These are phyloP conservation scores for Hylaeus volcanicus DNA, from an alignment of 1,140 invertebrate genomes.

Conservation along the genomic window DNA sequence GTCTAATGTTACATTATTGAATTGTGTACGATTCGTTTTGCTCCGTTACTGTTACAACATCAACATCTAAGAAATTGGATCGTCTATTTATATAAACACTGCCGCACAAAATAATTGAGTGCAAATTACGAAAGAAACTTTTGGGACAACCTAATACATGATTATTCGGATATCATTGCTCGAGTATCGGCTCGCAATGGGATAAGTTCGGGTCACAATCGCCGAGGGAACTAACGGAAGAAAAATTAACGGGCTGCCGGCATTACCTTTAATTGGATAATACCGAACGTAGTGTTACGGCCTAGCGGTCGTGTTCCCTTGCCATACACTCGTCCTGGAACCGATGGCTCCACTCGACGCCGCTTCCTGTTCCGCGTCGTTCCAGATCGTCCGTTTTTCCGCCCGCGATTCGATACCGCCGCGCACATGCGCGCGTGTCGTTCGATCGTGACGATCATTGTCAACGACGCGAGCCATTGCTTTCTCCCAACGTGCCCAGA, in stretches of 20 bases:
- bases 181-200: too few species aligned
- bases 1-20: too few species aligned
- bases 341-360: conserved; percentile 5
- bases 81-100: too few species aligned
- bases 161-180: too few species aligned
- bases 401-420: conserved; percentile 43
- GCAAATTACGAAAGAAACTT: too few species aligned
- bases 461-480: conserved; percentile 29
- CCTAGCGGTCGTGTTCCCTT: conserved; percentile 28
- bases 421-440: not conserved
- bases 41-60: too few species aligned
- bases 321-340: conserved; percentile 6
- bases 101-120: too few species aligned
- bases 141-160: too few species aligned
- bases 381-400: conserved; percentile 59
- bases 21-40: too few species aligned
- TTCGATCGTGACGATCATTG: conserved; percentile 39
- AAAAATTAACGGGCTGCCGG: conserved; percentile 41
- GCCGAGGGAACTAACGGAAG: conserved; percentile 43
- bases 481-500: conserved; percentile 40
- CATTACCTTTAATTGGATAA: conserved; percentile 61
- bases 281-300: conserved; percentile 52
- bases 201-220: not conserved
- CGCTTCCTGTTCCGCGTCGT: conserved; percentile 65
- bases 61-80: too few species aligned